Base-by-base conservation (phyloP, 2,888 invertebrate species). In the Lasius fuliginosus region DNA sequence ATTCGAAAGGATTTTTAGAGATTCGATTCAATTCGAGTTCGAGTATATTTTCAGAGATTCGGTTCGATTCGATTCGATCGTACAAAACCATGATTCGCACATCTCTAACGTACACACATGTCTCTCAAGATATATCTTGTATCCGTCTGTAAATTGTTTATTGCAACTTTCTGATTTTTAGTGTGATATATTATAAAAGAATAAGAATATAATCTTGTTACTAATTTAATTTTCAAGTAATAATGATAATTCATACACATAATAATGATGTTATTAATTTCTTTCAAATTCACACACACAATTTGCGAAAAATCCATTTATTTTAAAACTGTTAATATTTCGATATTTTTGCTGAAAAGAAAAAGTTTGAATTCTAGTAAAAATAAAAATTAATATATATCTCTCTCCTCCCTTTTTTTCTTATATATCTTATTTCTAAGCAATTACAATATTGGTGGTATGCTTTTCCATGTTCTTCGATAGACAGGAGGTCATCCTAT, bases 221-320 rank as follows among this genome's bases (percentile, higher is more conserved):
- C 36, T 11, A 71, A 71, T 71, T 36, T n/a, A 36, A 18, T 36
- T 36, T 56, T n/a, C 1, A 56, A 56, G 36, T 69, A 68, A 65
- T 15, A 23, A 36, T 68, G 30, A n/a, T 30, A 49, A 27, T 46
- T 68, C 11, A 30, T 18, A 67, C 18, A 40, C 2, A 42, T 27
- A 5, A 40, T 65, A 42, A 30, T 49, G 12, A 27, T 58, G 11
- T 23, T 12, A 40, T 9, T 8, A 18, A 8, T 42, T 15, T 42
- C 27, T 15, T 46, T 53, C 12, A 53, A 53, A 15, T 12, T n/a
- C 0, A n/a, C n/a, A n/a, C n/a, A n/a, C n/a, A n/a, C n/a, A 68
- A 68, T 71, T 58, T 15, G 9, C 15, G 9, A 23, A 23, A 36
- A 56, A 36, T 36, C 5, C 18, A 46, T 33, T 12, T 60, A 69